A percentile compares a stretch with the other conserved stretches of the same genome.
These are phyloP conservation scores for Entomyzon cyanotis DNA, from an alignment of 2,113 vertebrate species.

Conservation along the genomic window DNA sequence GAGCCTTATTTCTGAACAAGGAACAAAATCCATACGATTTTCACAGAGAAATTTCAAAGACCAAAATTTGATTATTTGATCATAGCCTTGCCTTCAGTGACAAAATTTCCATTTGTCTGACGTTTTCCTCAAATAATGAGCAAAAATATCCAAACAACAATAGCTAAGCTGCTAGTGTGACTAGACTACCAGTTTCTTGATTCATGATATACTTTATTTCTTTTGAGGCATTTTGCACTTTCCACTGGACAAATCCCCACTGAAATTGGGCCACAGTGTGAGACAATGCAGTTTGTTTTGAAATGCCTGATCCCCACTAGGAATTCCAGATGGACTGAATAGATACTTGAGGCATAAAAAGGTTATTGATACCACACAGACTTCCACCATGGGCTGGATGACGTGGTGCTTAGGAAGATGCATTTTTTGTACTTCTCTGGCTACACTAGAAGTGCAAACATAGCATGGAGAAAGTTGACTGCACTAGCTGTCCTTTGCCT, in stretches of 20 bases:
- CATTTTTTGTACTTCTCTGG: background rate
- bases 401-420: background rate
- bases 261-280: background rate
- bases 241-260: background rate
- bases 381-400: accelerated
- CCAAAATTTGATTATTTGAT: background rate
- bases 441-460: background rate
- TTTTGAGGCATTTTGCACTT: background rate
- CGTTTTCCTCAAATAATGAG: background rate
- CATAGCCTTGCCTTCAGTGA: background rate
- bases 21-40: background rate
- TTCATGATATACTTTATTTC: background rate
- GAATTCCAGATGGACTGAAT: background rate
- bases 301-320: background rate
- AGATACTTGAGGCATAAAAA: background rate
- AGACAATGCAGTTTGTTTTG: background rate
- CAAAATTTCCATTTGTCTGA: background rate
- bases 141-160: background rate
- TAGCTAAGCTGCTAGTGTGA: background rate
- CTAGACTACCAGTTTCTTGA: background rate
- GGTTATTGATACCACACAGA: background rate
- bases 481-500: background rate
- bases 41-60: background rate
- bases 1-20: background rate
- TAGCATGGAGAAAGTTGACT: background rate